These are phyloP conservation scores for Choloepus hoffmanni DNA, from an alignment of 2,113 vertebrate genomes.

Conservation along the genomic window DNA sequence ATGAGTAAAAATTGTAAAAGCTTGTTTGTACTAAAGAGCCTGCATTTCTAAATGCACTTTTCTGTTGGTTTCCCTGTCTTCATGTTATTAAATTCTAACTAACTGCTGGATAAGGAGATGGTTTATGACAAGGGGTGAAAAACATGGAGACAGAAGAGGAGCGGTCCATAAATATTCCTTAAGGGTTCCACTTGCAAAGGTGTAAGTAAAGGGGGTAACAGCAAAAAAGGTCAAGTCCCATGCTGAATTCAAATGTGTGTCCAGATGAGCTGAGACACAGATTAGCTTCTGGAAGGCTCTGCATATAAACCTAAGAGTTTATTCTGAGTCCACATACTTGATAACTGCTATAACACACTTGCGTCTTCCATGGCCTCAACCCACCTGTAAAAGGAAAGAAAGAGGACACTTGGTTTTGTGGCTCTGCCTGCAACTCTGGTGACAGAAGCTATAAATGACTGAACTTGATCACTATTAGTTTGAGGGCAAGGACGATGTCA, in stretches of 20 bases:
- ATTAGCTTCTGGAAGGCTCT: conserved; percentile 65
- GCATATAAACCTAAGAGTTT: conserved; percentile 71
- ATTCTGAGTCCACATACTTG: conserved; percentile 76
- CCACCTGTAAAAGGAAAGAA: conserved; percentile 90
- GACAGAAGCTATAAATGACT: not conserved
- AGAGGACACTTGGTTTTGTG: not conserved
- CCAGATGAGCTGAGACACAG: conserved; percentile 62
- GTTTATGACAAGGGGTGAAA: conserved; percentile 65
- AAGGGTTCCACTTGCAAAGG: conserved; percentile 68
- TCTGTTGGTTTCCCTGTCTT: conserved; percentile 67
- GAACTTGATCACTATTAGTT: not conserved
- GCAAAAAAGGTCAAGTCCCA: conserved; percentile 57
- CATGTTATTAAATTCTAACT: conserved; percentile 61
- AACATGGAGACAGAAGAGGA: conserved; percentile 64
- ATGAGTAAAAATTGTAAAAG: conserved; percentile 71
- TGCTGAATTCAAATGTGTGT: conserved; percentile 67
- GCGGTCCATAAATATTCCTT: conserved; percentile 81
- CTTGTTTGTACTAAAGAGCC: conserved; percentile 70
- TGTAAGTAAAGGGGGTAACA: not conserved
- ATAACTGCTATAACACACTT: conserved; percentile 94
- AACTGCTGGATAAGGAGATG: conserved; percentile 64
- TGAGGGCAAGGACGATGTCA: not conserved
- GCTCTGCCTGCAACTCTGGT: not conserved
- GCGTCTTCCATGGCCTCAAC: conserved; percentile 97
- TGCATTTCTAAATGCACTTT: conserved; percentile 63